Conservation (phyloP, 2,797 vertebrate genomes). For the Helarctos malayanus region DNA sequence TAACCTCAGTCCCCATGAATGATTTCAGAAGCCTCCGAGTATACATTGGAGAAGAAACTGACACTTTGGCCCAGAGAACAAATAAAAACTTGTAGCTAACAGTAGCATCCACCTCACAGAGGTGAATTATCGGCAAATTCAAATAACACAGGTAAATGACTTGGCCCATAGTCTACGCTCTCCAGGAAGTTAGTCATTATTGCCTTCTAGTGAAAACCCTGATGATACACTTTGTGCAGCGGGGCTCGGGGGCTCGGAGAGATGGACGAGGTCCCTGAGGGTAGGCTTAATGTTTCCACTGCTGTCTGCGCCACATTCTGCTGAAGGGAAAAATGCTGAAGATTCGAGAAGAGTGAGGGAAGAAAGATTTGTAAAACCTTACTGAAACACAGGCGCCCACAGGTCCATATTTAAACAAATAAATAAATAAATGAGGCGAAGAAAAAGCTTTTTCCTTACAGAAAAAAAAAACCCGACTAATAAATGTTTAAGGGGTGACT, state of each 20-base stretch:
- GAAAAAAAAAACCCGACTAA: conserved; percentile 34
- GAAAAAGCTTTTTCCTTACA: conserved; percentile 48
- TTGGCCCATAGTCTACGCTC: not conserved
- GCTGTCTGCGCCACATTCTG: not conserved
- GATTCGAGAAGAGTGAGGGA: not conserved
- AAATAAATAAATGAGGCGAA: conserved; percentile 23
- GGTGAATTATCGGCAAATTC: not conserved
- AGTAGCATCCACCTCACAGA: not conserved
- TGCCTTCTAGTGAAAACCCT: not conserved
- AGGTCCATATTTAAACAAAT: conserved; percentile 7
- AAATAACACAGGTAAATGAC: conserved; percentile 45
- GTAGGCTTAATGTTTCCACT: not conserved
- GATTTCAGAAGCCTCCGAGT: not conserved
- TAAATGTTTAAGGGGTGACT: conserved; percentile 73
- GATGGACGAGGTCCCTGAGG: conserved; percentile 3
- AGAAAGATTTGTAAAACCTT: conserved; percentile 43
- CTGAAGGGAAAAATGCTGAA: not conserved
- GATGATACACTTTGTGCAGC: not conserved
- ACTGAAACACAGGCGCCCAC: conserved; percentile 25
- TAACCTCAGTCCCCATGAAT: not conserved
- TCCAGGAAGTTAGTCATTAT: not conserved
- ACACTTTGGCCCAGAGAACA: not conserved
- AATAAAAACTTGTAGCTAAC: not conserved
- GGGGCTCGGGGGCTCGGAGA: not conserved
- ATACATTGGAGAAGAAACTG: not conserved